phyloP scores from a whole-genome alignment of 2,888 invertebrate genomes.

The Acleris holmiana region DNA sequence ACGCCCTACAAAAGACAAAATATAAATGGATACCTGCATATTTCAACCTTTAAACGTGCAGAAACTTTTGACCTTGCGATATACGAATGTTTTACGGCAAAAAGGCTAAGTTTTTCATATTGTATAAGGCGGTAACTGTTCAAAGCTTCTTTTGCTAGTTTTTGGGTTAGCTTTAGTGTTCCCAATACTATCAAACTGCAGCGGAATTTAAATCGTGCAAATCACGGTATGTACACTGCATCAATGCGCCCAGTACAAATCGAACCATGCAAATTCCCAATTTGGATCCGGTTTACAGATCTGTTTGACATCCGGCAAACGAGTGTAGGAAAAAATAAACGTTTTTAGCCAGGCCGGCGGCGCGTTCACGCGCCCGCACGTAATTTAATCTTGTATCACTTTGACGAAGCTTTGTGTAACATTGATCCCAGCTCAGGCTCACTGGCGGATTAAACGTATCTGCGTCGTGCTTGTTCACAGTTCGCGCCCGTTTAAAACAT shows the following conservation, averaged over 20 bases:
- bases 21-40: conserved; percentile 56
- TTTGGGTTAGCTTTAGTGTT: too few relatives aligned
- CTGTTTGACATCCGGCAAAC: conserved; percentile 74
- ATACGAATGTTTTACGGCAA: background rate
- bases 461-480: conserved; percentile 31
- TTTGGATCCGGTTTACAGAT: conserved; percentile 72
- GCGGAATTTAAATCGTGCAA: conserved; percentile 13
- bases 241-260: conserved; percentile 49
- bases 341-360: conserved; percentile 50
- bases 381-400: conserved; percentile 76
- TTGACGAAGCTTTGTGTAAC: conserved; percentile 65
- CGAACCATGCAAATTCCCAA: conserved; percentile 62
- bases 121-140: too few relatives aligned
- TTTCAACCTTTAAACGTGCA: background rate
- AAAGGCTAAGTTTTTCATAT: too few relatives aligned
- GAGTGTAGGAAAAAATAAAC: conserved; percentile 62
- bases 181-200: conserved; percentile 4
- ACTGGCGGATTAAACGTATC: conserved; percentile 48
- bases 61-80: conserved; percentile 1
- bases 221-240: conserved; percentile 14
- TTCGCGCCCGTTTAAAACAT: conserved; percentile 23
- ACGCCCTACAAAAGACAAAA: conserved; percentile 73
- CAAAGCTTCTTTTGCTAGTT: too few relatives aligned
- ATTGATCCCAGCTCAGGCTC: conserved; percentile 46
- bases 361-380: conserved; percentile 58